Evolutionary conservation across 2,797 vertebrate species (phyloP).

Genomic region (Cossypha caffra): DNA sequence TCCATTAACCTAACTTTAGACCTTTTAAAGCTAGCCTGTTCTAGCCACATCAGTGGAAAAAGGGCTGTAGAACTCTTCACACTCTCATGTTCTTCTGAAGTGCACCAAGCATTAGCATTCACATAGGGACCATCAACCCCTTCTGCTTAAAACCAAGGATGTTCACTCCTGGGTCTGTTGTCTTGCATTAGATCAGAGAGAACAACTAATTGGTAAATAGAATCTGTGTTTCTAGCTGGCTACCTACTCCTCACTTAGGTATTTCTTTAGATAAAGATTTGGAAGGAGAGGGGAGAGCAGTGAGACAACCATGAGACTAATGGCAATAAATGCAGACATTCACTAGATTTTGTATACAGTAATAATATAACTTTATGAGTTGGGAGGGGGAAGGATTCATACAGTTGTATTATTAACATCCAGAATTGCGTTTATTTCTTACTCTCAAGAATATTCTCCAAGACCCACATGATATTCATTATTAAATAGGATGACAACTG

Average conservation of each 20-base stretch:
- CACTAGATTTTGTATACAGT: not conserved
- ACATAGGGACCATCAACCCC: not conserved
- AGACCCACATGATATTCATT: not conserved
- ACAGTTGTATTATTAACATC: not conserved
- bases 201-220: not conserved
- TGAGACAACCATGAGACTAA: not conserved
- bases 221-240: not conserved
- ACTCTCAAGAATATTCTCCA: not conserved
- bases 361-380: not conserved
- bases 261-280: not conserved
- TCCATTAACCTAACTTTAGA: not conserved
- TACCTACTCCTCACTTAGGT: not conserved
- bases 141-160: not conserved
- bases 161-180: not conserved
- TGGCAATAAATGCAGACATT: not conserved
- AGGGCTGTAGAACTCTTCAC: not conserved
- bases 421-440: not conserved
- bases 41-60: not conserved
- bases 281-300: not conserved
- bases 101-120: not conserved
- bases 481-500: not conserved
- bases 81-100: not conserved
- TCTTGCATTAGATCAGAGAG: not conserved
- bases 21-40: not conserved
- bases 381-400: not conserved